Percentiles rank a stretch among this genome's conserved stretches.
Evolutionary conservation across 2,888 invertebrate genomes (phyloP).

Genomic region (Pristionchus maxplancki): DNA sequence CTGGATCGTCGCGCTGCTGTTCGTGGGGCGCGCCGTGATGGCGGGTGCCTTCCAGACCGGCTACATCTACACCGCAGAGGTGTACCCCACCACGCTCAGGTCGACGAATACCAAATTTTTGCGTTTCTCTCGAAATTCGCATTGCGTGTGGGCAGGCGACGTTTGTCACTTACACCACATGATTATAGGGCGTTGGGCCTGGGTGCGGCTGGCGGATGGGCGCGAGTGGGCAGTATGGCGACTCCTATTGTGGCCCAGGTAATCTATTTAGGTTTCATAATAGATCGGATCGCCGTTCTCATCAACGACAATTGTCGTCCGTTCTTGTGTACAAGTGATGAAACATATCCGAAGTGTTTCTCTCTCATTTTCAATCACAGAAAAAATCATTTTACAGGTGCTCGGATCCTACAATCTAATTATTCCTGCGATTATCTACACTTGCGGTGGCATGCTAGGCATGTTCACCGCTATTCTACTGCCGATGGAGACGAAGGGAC

Average conservation of each 20-base stretch:
- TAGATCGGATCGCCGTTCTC: not conserved
- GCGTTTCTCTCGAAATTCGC: not conserved
- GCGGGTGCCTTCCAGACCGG: slow-evolving; percentile 95
- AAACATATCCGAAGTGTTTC: too few relatives aligned
- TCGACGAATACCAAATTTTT: slow-evolving; percentile 67
- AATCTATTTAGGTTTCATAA: not conserved
- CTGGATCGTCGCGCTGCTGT: slow-evolving; percentile 86
- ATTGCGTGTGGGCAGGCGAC: not conserved
- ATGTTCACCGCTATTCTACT: slow-evolving; percentile 86
- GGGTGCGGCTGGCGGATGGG: slow-evolving; percentile 91
- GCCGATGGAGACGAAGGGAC: slow-evolving; percentile 89
- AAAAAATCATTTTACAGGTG: slow-evolving; percentile 82
- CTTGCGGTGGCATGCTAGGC: slow-evolving; percentile 85
- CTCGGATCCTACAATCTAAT: slow-evolving; percentile 86
- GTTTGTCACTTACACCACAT: not conserved
- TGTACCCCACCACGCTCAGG: slow-evolving; percentile 83
- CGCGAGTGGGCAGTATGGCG: slow-evolving; percentile 91
- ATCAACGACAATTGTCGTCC: too few relatives aligned
- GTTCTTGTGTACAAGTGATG: too few relatives aligned
- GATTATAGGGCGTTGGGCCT: slow-evolving; percentile 90
- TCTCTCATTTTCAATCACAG: too few relatives aligned
- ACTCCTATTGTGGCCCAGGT: slow-evolving; percentile 89
- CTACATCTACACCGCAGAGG: slow-evolving; percentile 94
- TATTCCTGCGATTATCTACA: slow-evolving; percentile 86
- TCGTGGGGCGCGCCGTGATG: slow-evolving; percentile 90